Percentiles rank a stretch among this genome's conserved stretches.
Conservation (phyloP, 2,113 vertebrate genomes). For the Crypturellus undulatus region DNA sequence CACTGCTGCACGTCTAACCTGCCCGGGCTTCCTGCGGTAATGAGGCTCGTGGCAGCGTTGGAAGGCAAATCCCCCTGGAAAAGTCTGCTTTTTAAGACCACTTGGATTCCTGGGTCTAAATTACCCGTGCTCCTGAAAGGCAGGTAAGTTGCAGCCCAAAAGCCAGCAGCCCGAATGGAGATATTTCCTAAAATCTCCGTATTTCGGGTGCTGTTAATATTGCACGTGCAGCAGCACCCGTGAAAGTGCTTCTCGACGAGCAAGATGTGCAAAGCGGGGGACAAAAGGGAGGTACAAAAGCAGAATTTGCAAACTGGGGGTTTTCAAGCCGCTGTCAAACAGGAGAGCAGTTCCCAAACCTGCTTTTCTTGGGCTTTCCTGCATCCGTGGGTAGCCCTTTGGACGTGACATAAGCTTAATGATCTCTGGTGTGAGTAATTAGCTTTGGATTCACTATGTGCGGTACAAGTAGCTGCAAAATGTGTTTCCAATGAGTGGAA, state of each 20-base stretch:
- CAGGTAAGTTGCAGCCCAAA: background rate
- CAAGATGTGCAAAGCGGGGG: background rate
- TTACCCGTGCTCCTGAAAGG: background rate
- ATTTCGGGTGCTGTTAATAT: background rate
- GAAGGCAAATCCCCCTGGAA: background rate
- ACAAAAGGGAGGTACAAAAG: background rate
- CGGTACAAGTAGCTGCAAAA: background rate
- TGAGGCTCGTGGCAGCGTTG: background rate
- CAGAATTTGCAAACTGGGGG: background rate
- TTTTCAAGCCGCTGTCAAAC: background rate
- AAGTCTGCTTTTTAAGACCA: background rate
- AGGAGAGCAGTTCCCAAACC: background rate
- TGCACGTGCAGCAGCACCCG: rapidly evolving
- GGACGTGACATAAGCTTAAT: background rate
- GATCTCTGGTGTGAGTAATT: background rate
- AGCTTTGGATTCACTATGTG: background rate
- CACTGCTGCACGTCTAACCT: background rate
- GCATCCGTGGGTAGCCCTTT: background rate
- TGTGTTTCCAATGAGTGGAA: background rate
- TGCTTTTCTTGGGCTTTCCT: background rate
- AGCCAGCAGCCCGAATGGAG: background rate
- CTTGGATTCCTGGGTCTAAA: background rate
- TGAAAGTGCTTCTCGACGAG: background rate
- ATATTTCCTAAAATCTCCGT: background rate
- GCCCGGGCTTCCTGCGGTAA: background rate